phyloP scores from a whole-genome alignment of 2,113 vertebrate genomes.

The Poecilia latipinna region DNA sequence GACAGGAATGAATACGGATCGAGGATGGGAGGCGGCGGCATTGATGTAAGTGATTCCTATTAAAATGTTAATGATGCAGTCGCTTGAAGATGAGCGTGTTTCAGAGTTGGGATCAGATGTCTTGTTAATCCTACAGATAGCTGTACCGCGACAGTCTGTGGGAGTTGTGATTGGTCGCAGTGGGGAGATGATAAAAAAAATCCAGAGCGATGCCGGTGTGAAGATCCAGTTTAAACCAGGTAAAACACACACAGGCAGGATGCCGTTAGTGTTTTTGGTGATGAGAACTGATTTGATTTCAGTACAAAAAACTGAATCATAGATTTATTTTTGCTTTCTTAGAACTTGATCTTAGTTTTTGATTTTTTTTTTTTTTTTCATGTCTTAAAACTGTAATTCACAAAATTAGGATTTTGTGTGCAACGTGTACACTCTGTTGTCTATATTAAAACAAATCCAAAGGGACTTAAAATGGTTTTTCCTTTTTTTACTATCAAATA shows the following conservation, averaged over 20 bases:
- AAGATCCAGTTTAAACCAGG: constrained; percentile 96
- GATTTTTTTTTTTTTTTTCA: no score
- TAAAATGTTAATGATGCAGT: background rate
- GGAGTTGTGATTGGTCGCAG: constrained; percentile 91
- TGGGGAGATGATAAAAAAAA: constrained; percentile 96
- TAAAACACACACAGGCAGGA: constrained; percentile 30
- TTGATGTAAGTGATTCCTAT: constrained; percentile 70
- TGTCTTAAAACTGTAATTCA: no score
- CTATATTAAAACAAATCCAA: no score
- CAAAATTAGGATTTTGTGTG: no score
- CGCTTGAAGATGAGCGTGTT: background rate
- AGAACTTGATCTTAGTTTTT: no score
- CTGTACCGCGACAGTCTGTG: constrained; percentile 90
- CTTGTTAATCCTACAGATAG: constrained; percentile 75
- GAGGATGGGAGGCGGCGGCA: constrained; percentile 82
- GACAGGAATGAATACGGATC: constrained; percentile 88
- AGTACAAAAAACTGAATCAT: background rate
- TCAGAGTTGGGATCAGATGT: background rate
- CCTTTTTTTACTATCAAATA: no score
- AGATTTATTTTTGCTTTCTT: background rate
- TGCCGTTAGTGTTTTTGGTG: background rate
- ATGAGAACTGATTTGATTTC: background rate
- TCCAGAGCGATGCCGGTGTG: constrained; percentile 91
- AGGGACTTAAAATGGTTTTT: no score
- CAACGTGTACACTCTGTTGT: no score